Conservation (phyloP, 1,140 invertebrate genomes). For the Maconellicoccus hirsutus region DNA sequence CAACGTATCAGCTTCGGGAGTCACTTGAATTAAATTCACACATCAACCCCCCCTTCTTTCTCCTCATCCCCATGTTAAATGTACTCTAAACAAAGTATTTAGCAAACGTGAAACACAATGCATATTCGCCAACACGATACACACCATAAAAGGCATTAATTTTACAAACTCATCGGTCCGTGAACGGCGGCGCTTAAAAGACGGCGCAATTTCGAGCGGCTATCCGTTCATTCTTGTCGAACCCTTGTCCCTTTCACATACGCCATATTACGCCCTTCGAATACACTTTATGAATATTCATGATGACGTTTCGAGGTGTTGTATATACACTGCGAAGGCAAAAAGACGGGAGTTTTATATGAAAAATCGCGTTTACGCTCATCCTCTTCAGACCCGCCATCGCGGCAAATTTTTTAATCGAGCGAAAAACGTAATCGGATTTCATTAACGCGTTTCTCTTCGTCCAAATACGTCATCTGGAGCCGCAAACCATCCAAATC, state of each 20-base stretch:
- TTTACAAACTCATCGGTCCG: neutral
- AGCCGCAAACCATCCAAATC: too few species aligned
- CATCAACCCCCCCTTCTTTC: too few species aligned
- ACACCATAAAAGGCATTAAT: neutral
- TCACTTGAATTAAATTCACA: too few species aligned
- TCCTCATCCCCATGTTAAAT: too few species aligned
- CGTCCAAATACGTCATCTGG: neutral
- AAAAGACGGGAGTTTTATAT: neutral
- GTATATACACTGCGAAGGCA: too few species aligned
- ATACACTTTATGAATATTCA: neutral
- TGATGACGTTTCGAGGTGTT: neutral
- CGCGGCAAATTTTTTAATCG: neutral
- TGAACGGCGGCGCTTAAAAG: neutral
- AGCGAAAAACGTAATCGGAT: slow-evolving; percentile 3
- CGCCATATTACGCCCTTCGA: neutral
- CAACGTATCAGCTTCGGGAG: too few species aligned
- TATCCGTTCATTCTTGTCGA: neutral
- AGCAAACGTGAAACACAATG: too few species aligned
- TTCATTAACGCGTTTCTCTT: neutral
- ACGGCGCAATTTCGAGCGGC: neutral
- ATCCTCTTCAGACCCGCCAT: neutral
- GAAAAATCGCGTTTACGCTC: neutral
- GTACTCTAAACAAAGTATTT: too few species aligned
- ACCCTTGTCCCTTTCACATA: neutral
- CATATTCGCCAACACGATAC: too few species aligned